Evolutionary conservation across 2,888 invertebrate genomes (phyloP).

Genomic region (Spisula solida): DNA sequence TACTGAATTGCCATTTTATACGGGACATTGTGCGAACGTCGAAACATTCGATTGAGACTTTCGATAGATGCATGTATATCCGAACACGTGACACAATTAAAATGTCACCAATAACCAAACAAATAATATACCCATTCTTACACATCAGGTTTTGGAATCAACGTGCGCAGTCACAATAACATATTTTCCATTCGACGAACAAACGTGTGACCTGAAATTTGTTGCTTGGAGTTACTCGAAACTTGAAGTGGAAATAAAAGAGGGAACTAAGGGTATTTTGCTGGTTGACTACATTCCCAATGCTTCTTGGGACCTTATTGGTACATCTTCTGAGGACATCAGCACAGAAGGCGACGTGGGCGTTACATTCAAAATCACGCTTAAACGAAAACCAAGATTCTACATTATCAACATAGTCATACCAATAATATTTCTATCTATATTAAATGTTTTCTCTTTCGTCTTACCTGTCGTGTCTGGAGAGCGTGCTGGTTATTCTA

Average conservation of each 20-base stretch:
- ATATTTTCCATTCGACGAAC: conserved; percentile 31
- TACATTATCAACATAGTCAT: conserved; percentile 40
- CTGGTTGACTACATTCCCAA: conserved; percentile 6
- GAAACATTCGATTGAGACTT: too few species aligned
- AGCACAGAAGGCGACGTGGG: conserved; percentile 9
- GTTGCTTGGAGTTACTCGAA: conserved; percentile 33
- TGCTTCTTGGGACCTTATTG: conserved; percentile 14
- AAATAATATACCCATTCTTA: too few species aligned
- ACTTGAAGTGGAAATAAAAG: neutral
- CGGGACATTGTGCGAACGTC: too few species aligned
- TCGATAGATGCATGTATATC: too few species aligned
- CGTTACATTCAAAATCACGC: conserved; percentile 9
- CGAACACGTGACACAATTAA: too few species aligned
- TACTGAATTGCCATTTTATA: too few species aligned
- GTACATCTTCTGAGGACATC: neutral
- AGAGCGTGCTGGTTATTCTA: conserved; percentile 39
- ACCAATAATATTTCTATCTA: conserved; percentile 35
- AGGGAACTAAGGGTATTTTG: neutral
- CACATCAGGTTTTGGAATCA: conserved; percentile 18
- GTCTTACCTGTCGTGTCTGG: conserved; percentile 42
- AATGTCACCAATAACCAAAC: too few species aligned
- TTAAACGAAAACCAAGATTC: conserved; percentile 49
- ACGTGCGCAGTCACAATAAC: conserved; percentile 26
- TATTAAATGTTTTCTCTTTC: conserved; percentile 41
- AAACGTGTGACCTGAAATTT: conserved; percentile 21